These are phyloP conservation scores for Drosophila lowei DNA, from an alignment of 1,140 invertebrate species.

Conservation along the genomic window DNA sequence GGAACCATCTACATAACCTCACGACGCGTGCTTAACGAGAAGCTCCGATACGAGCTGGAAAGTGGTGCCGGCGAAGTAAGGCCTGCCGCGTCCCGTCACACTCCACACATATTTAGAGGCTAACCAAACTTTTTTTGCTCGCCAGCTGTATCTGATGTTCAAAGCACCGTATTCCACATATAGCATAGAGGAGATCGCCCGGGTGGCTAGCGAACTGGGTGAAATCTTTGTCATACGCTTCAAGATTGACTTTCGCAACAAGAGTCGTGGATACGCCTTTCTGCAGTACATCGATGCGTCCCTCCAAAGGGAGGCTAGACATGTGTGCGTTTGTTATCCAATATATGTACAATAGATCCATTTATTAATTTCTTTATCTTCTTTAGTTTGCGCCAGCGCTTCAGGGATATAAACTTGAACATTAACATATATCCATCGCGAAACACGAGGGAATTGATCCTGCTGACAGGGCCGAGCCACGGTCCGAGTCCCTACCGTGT, in stretches of 20 bases:
- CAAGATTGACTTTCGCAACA: conserved; percentile 44
- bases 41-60: conserved; percentile 1
- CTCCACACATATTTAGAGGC: not conserved
- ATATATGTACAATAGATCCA: too few relatives aligned
- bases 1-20: conserved; percentile 50
- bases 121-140: not conserved
- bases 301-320: conserved; percentile 11
- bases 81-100: not conserved
- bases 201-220: conserved; percentile 36
- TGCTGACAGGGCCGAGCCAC: not conserved
- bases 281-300: conserved; percentile 51
- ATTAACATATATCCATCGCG: conserved; percentile 28
- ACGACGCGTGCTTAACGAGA: not conserved
- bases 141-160: conserved; percentile 36
- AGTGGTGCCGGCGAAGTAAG: conserved; percentile 53
- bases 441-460: conserved; percentile 30
- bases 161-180: not conserved
- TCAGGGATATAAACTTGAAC: not conserved
- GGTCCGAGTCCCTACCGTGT: conserved; percentile 35
- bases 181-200: conserved; percentile 23
- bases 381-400: conserved; percentile 26
- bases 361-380: not conserved
- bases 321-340: conserved; percentile 7
- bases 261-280: conserved; percentile 55
- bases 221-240: conserved; percentile 56